Base-by-base conservation (phyloP, 2,113 vertebrate species). In the Grammomys surdaster region DNA sequence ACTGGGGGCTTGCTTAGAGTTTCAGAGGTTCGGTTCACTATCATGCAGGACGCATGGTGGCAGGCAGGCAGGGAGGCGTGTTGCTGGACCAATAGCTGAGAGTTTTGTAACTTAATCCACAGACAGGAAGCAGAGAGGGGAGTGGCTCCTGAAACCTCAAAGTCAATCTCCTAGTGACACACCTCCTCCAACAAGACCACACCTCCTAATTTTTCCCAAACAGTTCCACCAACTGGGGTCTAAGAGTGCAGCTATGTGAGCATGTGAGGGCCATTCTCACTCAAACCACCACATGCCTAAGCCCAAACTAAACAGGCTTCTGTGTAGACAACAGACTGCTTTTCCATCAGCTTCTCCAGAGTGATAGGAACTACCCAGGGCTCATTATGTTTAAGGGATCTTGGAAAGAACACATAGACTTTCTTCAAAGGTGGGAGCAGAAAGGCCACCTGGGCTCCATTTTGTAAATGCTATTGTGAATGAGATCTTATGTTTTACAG, bases 391-490 rank as follows among this genome's bases (percentile, higher is more conserved):
- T 97, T 73, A 60, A 84, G 88, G 88, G 90, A 48, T 87, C 63
- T 63, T 63, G 58, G 90, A 65, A 60, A 93, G 56, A 81, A 77
- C 77, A 60, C 56, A 54, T 84, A 93, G 76, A 78, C 92, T 2
- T 33, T 8, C 72, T 31, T 46, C 56, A 67, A 89, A 75, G 36
- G n/a, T 87, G 51, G 36, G 58, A 95, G 97, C 91, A 51, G 89
- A 84, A 97, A 24, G 93, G 4, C 6, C 75, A 54, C 65, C 46
- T 69, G 56, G 31, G 1, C 46, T 89, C 20, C 26, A 1, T 56
- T 96, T 82, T 95, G 87, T 72, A 98, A 98, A 95, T 97, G 93
- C 20, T 93, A 46, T 51, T 46, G 17, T 70, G 84, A 97, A 93
- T 1, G 0, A 96, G 89, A 94, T 0, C 0, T 28, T 94, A 33